A percentile compares a stretch with the other conserved stretches of the same genome.
These are phyloP conservation scores for Bolinopsis microptera DNA, from an alignment of 37 sponge, comb jelly and placozoan genomes.

Conservation along the genomic window DNA sequence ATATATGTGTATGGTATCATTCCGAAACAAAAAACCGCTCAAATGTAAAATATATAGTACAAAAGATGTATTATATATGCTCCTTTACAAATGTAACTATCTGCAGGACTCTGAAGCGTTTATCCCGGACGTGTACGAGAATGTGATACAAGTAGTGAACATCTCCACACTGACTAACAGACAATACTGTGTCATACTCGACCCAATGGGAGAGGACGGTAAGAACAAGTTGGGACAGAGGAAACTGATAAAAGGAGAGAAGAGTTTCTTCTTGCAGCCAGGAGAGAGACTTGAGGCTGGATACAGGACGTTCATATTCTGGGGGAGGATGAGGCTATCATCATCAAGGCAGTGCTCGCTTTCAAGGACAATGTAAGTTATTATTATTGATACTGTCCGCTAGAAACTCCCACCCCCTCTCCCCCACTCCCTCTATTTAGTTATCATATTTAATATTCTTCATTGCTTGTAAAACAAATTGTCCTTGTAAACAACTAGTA, in stretches of 20 bases:
- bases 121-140: constrained; percentile 99
- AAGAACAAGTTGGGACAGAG: constrained; percentile 98
- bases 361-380: constrained; percentile 76
- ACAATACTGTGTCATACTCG: constrained; percentile 97
- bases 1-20: no score
- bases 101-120: constrained; percentile 93
- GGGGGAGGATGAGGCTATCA: constrained; percentile 97
- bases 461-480: no score
- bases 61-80: background rate
- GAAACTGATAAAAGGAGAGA: constrained; percentile 97
- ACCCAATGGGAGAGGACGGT: constrained; percentile 89
- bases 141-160: constrained; percentile 78
- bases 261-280: constrained; percentile 97
- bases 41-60: no score
- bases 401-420: no score
- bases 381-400: no score
- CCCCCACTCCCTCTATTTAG: no score
- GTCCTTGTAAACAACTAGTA: no score
- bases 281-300: constrained; percentile 95
- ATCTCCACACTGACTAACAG: constrained; percentile 96
- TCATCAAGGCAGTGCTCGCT: constrained; percentile 84
- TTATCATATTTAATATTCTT: no score
- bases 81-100: background rate
- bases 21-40: no score
- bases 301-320: constrained; percentile 95